Conservation (phyloP, 2,888 invertebrate genomes). For the Scaeva pyrastri region DNA sequence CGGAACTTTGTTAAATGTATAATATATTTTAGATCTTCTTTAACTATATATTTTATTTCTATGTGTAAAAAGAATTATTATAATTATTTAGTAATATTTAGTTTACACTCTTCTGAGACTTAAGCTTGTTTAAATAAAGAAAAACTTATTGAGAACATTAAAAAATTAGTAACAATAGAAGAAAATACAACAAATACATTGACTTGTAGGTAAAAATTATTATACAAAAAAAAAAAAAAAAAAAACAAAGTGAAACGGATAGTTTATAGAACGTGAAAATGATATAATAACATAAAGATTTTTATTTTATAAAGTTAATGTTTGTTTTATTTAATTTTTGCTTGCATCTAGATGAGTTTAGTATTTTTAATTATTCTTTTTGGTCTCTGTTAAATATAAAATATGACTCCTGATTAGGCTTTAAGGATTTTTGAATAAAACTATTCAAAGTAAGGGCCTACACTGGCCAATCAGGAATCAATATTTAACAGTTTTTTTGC, state of each 20-base stretch:
- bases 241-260: constrained; percentile 57
- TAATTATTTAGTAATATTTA: constrained; percentile 54
- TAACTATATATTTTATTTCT: constrained; percentile 59
- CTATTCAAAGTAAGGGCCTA: no score
- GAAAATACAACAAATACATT: constrained; percentile 53
- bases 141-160: constrained; percentile 28
- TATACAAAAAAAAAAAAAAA: constrained; percentile 24
- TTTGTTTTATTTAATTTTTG: constrained; percentile 60
- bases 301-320: constrained; percentile 71
- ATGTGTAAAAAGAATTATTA: constrained; percentile 56
- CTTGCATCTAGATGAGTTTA: not conserved
- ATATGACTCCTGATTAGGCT: not conserved
- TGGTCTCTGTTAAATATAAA: not conserved
- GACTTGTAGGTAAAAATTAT: constrained; percentile 66
- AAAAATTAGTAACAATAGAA: constrained; percentile 11
- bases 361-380: not conserved
- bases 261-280: constrained; percentile 49
- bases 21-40: constrained; percentile 54
- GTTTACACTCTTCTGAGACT: constrained; percentile 70
- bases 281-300: constrained; percentile 71
- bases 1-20: constrained; percentile 71
- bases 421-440: no score
- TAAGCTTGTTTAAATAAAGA: constrained; percentile 64
- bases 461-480: no score
- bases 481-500: no score